Conservation (phyloP, 35 echinoderm and acorn worm species). For the Lytechinus pictus region DNA sequence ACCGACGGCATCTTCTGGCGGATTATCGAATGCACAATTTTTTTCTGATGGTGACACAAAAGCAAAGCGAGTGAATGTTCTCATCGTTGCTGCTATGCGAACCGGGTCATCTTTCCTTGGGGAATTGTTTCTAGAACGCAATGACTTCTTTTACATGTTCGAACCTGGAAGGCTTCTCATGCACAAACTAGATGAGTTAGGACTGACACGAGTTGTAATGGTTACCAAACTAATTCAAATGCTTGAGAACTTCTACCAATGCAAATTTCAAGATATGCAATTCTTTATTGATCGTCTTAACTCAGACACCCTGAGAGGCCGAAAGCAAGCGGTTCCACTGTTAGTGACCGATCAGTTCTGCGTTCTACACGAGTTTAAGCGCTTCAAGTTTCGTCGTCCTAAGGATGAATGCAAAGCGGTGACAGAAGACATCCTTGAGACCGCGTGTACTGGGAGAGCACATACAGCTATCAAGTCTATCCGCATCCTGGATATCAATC, state of each 20-base stretch:
- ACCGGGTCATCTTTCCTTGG: slow-evolving; percentile 77
- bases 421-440: neutral
- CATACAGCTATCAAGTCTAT: slow-evolving; percentile 61
- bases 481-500: slow-evolving; percentile 65
- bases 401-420: neutral
- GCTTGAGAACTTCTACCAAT: slow-evolving; percentile 59
- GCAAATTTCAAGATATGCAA: slow-evolving; percentile 60
- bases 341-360: neutral
- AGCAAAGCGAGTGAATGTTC: neutral
- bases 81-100: slow-evolving; percentile 71
- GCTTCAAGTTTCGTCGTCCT: neutral
- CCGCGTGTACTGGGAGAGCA: slow-evolving; percentile 32
- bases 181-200: slow-evolving; percentile 47
- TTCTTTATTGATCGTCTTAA: slow-evolving; percentile 51
- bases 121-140: slow-evolving; percentile 67
- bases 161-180: slow-evolving; percentile 66
- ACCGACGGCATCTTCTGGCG: neutral
- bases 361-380: neutral
- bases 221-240: slow-evolving; percentile 61
- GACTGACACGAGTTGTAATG: slow-evolving; percentile 49
- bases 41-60: neutral
- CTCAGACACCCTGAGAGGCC: neutral
- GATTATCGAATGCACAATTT: neutral
- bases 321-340: neutral
- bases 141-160: slow-evolving; percentile 74